A percentile compares a stretch with the other conserved stretches of the same genome.
Conservation (phyloP, 1,140 invertebrate species). For the Drosophila equinoxialis region DNA sequence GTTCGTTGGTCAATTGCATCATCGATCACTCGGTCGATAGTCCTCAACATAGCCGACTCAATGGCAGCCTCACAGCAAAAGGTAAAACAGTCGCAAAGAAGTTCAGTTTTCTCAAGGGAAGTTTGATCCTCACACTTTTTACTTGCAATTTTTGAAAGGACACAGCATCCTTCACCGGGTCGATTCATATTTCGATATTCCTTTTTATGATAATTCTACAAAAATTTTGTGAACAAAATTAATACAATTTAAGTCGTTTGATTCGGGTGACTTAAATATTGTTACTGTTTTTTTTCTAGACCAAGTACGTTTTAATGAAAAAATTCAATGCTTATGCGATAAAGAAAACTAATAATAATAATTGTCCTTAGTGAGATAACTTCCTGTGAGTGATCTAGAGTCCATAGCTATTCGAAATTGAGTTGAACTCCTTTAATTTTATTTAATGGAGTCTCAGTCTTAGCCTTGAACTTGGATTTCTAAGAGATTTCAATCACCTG, state of each 20-base stretch:
- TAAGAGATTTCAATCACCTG: constrained; percentile 1
- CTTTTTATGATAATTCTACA: not conserved
- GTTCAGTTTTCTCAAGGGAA: not conserved
- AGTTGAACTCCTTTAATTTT: too few species aligned
- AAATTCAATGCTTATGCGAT: too few species aligned
- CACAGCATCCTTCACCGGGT: not conserved
- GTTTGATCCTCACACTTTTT: not conserved
- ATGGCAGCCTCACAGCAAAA: constrained; percentile 1
- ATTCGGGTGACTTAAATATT: not conserved
- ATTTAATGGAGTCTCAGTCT: too few species aligned
- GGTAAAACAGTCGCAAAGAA: not conserved
- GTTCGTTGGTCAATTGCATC: not conserved
- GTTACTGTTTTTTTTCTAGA: not conserved
- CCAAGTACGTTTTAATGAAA: too few species aligned
- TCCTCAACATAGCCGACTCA: not conserved
- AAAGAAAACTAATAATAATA: too few species aligned
- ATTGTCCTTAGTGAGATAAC: too few species aligned
- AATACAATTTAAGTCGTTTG: not conserved
- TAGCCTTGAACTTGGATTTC: not conserved
- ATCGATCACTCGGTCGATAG: not conserved
- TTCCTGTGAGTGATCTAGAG: too few species aligned
- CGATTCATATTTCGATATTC: not conserved
- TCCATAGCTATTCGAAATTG: too few species aligned
- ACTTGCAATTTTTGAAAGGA: not conserved
- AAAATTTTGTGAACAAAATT: not conserved